phyloP scores from a whole-genome alignment of 2,797 vertebrate species.

The Sebastes kiyomatsui region DNA sequence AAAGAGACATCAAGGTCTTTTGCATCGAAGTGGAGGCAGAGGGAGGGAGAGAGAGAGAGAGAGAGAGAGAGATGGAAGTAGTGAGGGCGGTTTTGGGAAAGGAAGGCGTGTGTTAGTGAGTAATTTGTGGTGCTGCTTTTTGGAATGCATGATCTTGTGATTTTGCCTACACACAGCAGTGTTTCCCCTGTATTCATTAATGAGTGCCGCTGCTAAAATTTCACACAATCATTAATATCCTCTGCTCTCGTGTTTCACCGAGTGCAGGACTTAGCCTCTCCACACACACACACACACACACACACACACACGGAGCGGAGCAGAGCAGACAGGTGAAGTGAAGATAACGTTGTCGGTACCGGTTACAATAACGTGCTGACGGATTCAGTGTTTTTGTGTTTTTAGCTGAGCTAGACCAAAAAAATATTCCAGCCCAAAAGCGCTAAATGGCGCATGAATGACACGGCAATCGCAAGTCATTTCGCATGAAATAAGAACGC shows the following conservation, averaged over 20 bases:
- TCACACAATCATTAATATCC: not conserved
- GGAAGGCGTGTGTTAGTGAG: not conserved
- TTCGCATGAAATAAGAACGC: too few relatives aligned
- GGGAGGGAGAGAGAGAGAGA: slow-evolving; percentile 2
- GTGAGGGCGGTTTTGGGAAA: not conserved
- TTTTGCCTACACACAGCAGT: not conserved
- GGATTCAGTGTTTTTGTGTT: too few relatives aligned
- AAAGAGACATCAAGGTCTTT: slow-evolving; percentile 71
- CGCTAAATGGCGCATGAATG: too few relatives aligned
- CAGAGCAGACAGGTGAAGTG: too few relatives aligned
- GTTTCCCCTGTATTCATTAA: not conserved
- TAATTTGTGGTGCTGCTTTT: not conserved
- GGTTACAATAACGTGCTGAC: too few relatives aligned
- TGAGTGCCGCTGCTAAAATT: not conserved
- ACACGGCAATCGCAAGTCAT: too few relatives aligned
- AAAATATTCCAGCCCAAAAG: too few relatives aligned
- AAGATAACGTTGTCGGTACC: too few relatives aligned
- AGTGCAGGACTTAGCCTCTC: not conserved
- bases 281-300: too few relatives aligned
- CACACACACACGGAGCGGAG: too few relatives aligned
- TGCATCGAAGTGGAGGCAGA: slow-evolving; percentile 18
- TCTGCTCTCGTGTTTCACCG: not conserved
- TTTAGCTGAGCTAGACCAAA: too few relatives aligned
- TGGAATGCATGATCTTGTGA: not conserved
- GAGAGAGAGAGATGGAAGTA: slow-evolving; percentile 7